Evolutionary conservation across 1,140 invertebrate species (phyloP).

Genomic region (Hyles euphorbiae): DNA sequence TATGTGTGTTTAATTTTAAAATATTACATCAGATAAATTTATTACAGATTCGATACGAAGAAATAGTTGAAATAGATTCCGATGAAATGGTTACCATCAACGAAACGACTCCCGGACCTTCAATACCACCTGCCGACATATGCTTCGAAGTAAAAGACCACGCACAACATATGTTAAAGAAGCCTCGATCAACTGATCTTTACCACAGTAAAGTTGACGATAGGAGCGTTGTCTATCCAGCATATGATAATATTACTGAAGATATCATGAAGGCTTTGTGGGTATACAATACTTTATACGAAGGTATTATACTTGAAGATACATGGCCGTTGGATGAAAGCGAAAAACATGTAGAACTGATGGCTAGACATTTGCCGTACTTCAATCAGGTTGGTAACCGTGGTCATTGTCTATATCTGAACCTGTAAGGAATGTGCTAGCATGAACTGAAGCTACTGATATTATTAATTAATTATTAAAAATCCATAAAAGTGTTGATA

Average conservation of each 20-base stretch:
- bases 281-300: constrained; percentile 30
- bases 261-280: constrained; percentile 45
- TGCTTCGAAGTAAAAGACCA: constrained; percentile 4
- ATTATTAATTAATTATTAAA: too few species aligned
- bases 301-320: constrained; percentile 54
- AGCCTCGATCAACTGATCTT: constrained; percentile 17
- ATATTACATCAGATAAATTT: too few species aligned
- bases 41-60: too few species aligned
- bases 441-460: too few species aligned
- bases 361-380: constrained; percentile 36
- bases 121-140: background rate
- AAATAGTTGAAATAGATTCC: too few species aligned
- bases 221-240: constrained; percentile 41
- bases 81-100: background rate
- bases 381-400: constrained; percentile 28
- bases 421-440: too few species aligned
- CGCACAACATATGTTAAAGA: background rate
- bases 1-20: too few species aligned
- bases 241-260: constrained; percentile 31
- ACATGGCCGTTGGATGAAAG: constrained; percentile 59
- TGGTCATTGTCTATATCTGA: background rate
- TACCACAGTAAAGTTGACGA: constrained; percentile 41
- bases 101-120: background rate
- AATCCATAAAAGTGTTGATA: too few species aligned
- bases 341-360: constrained; percentile 36